Base-by-base conservation (phyloP, 2,888 invertebrate species). In the Apamea monoglypha region DNA sequence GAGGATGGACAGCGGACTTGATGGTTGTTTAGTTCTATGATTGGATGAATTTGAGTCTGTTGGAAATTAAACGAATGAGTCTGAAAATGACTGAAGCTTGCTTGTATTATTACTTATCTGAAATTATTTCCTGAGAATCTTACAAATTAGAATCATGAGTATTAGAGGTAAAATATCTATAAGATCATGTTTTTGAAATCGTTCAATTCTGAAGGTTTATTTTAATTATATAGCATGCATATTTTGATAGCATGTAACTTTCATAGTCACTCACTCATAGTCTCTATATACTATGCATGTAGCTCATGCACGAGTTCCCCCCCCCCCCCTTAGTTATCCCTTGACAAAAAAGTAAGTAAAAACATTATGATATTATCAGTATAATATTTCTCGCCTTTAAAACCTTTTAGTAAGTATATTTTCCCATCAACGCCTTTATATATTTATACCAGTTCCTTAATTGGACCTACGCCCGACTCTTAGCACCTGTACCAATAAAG, bases 401-500 rank as follows among this genome's bases (percentile, higher is more conserved):
- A 80, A 56, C 53, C 67, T 63, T 82, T 68, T 56, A 47, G 29
- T 63, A 47, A 61, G 29, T 44, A 74, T 64, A 59, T 82, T 64
- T 72, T 79, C 61, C 76, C 68, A 71, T 56, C 76, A 82, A 78
- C 68, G 53, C 78, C 74, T 74, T 68, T 29, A 71, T 47, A 78
- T 76, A 64, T 82, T 83, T 78, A 79, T 77, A 82, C 78, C 78
- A 81, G 84, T 81, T 78, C 77, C 82, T 83, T 84, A 84, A 87
- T 86, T 82, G 82, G 72, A 76, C 16, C 61, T 73, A n/a, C 40
- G 18, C n/a, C 56, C 29, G 61, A n/a, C 79, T 80, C 76, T 85
- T 68, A 77, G 50, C 80, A 82, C 68, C 79, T 86, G 79, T 75
- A 76, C 53, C 66, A 82, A 84, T 89, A 89, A 88, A 89, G 68